These are phyloP conservation scores for Cyclopterus lumpus DNA, from an alignment of 2,797 vertebrate species.

Conservation along the genomic window DNA sequence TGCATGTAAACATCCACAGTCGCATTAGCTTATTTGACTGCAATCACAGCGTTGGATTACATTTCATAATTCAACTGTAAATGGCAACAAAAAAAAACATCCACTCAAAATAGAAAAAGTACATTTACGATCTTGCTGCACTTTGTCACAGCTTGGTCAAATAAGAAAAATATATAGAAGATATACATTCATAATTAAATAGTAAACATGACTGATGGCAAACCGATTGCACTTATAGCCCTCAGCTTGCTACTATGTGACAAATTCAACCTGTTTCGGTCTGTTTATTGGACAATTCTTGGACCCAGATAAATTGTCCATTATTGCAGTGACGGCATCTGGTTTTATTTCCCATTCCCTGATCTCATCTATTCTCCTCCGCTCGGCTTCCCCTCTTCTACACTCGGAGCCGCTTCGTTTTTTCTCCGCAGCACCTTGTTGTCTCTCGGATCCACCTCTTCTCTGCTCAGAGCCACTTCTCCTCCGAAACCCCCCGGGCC, in stretches of 20 bases:
- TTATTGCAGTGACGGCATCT: conserved; percentile 55
- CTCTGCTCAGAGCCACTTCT: conserved; percentile 69
- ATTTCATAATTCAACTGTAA: background rate
- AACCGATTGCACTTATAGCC: background rate
- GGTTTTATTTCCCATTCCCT: conserved; percentile 62
- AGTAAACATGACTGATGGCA: background rate
- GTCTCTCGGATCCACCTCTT: conserved; percentile 43
- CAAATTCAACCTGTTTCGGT: conserved; percentile 79
- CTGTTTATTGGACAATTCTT: conserved; percentile 41
- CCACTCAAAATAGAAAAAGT: background rate
- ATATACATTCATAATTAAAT: conserved; percentile 7
- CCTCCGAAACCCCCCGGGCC: conserved; percentile 24
- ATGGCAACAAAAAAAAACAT: background rate
- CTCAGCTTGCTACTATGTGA: conserved; percentile 50
- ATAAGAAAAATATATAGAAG: background rate
- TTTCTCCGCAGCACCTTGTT: conserved; percentile 37
- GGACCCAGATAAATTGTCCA: conserved; percentile 60
- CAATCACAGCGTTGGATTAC: conserved; percentile 7
- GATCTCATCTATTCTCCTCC: conserved; percentile 25
- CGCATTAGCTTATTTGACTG: conserved; percentile 15
- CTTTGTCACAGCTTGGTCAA: background rate
- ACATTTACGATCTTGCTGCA: background rate
- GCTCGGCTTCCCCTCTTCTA: conserved; percentile 53
- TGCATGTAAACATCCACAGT: conserved; percentile 16
- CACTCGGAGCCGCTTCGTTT: conserved; percentile 60